A percentile compares a stretch with the other conserved stretches of the same genome.
phyloP scores from a whole-genome alignment of 2,113 vertebrate genomes.

The Pterocles burchelli region DNA sequence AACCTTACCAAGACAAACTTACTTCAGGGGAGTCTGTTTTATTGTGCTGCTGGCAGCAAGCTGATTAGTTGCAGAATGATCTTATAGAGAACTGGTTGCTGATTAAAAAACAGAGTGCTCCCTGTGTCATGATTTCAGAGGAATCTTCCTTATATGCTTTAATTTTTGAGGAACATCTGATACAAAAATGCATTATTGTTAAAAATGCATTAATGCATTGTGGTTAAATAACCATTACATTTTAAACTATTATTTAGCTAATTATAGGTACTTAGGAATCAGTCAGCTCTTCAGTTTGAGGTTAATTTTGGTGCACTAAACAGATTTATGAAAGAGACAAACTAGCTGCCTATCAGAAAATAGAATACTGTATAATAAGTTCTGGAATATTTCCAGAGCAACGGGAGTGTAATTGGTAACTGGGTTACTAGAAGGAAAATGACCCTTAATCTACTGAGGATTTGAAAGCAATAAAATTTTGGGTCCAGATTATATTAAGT shows the following conservation, averaged over 20 bases:
- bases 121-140: neutral
- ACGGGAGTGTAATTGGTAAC: neutral
- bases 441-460: neutral
- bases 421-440: neutral
- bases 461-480: neutral
- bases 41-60: conserved; percentile 18
- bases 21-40: conserved; percentile 28
- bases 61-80: conserved; percentile 31
- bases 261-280: neutral
- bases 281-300: neutral
- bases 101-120: neutral
- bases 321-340: neutral
- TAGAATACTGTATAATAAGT: neutral
- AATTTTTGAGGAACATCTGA: neutral
- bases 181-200: neutral
- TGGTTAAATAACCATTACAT: neutral
- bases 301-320: neutral
- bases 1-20: conserved; percentile 48
- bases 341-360: neutral
- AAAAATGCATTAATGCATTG: neutral
- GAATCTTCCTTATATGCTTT: neutral
- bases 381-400: neutral
- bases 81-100: neutral
- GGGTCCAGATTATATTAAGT: neutral
- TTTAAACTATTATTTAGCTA: neutral